phyloP scores from a whole-genome alignment of 2,888 invertebrate species.

The Drosophila ezoana region DNA sequence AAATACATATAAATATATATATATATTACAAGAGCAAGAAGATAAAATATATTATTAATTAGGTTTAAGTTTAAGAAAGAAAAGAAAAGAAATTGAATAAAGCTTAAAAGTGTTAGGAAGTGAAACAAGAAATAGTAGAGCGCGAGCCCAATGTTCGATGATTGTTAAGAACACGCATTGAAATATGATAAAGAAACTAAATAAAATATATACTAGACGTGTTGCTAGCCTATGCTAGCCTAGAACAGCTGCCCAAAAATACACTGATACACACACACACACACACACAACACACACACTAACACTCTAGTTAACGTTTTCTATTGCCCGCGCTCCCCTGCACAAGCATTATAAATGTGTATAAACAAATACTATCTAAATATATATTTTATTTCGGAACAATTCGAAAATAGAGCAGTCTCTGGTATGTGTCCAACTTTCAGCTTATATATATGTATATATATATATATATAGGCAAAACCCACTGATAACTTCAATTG shows the following conservation, averaged over 20 bases:
- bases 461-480: constrained; percentile 12
- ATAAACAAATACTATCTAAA: constrained; percentile 37
- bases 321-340: constrained; percentile 39
- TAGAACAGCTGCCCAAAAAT: constrained; percentile 47
- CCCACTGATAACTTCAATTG: constrained; percentile 49
- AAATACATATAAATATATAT: constrained; percentile 63
- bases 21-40: constrained; percentile 67
- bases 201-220: constrained; percentile 37
- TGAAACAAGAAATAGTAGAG: constrained; percentile 45
- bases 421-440: constrained; percentile 50
- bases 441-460: constrained; percentile 19
- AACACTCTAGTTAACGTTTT: constrained; percentile 42
- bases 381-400: constrained; percentile 32
- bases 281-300: constrained; percentile 8
- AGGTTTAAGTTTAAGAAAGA: constrained; percentile 48
- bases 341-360: constrained; percentile 52
- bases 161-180: constrained; percentile 61
- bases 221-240: constrained; percentile 48
- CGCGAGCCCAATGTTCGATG: constrained; percentile 55
- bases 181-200: constrained; percentile 35
- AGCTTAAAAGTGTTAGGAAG: constrained; percentile 60
- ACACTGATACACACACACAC: constrained; percentile 18
- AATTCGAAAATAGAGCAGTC: constrained; percentile 30
- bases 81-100: constrained; percentile 65
- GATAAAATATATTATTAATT: constrained; percentile 70